Percentiles rank a stretch among this genome's conserved stretches.
These are phyloP conservation scores for Cichladusa arquata DNA, from an alignment of 2,113 vertebrate species.

Conservation along the genomic window DNA sequence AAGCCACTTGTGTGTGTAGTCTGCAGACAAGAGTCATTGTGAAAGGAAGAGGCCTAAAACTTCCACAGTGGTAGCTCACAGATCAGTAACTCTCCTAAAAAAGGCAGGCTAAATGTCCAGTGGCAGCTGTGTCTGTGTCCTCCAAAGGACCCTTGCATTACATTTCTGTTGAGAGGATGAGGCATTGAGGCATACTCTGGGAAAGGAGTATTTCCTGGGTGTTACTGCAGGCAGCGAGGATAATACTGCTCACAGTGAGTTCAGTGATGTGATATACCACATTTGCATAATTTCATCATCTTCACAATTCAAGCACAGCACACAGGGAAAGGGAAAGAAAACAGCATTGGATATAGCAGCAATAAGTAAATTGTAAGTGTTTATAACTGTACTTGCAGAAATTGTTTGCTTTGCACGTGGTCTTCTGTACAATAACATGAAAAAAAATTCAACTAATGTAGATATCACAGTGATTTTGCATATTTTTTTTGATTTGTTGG, in stretches of 20 bases:
- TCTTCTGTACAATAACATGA: conserved; percentile 59
- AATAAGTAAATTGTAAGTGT: conserved; percentile 85
- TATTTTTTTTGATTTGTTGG: not conserved
- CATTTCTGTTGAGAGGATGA: not conserved
- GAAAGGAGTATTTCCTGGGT: not conserved
- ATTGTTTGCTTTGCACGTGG: conserved; percentile 66
- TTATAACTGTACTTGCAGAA: conserved; percentile 81
- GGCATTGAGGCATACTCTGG: not conserved
- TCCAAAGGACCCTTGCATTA: not conserved
- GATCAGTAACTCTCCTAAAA: not conserved
- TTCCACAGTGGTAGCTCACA: not conserved
- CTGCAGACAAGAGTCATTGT: not conserved
- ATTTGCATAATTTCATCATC: conserved; percentile 7
- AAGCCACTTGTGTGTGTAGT: not conserved
- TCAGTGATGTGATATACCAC: conserved; percentile 28
- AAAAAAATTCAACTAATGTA: conserved; percentile 50
- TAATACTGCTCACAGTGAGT: conserved; percentile 36
- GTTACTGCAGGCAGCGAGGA: conserved; percentile 15
- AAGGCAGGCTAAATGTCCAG: not conserved
- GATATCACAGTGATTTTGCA: not conserved
- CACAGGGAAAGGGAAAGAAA: conserved; percentile 66
- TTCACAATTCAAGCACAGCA: conserved; percentile 18
- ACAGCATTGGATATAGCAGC: conserved; percentile 83
- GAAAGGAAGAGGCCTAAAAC: not conserved
- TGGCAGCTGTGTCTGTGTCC: not conserved